phyloP scores from a whole-genome alignment of 2,797 vertebrate genomes.

The Zalophus californianus region DNA sequence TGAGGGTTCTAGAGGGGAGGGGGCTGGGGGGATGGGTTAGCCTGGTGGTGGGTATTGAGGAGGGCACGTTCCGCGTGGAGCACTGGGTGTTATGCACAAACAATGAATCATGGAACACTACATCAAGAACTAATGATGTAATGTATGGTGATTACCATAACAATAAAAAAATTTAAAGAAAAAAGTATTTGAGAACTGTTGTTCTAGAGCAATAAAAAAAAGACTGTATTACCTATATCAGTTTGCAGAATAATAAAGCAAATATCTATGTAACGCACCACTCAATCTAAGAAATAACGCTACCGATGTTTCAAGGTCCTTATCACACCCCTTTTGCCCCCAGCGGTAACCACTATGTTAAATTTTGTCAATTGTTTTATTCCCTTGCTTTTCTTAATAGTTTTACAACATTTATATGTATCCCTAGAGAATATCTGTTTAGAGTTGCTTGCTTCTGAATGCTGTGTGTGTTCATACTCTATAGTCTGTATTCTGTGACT shows the following conservation, averaged over 20 bases:
- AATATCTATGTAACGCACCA: not conserved
- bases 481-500: not conserved
- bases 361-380: not conserved
- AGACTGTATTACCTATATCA: not conserved
- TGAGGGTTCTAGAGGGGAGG: too few relatives aligned
- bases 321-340: not conserved
- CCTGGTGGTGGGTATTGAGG: too few relatives aligned
- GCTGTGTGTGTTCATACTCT: not conserved
- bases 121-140: too few relatives aligned
- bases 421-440: slow-evolving; percentile 19
- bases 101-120: too few relatives aligned
- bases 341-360: not conserved
- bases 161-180: too few relatives aligned
- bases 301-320: not conserved
- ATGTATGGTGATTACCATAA: too few relatives aligned
- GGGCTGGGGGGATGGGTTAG: too few relatives aligned
- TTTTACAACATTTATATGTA: not conserved
- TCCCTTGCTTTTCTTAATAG: slow-evolving; percentile 35
- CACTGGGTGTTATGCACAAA: too few relatives aligned
- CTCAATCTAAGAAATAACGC: slow-evolving; percentile 35
- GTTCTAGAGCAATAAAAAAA: not conserved
- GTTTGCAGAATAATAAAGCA: slow-evolving; percentile 9
- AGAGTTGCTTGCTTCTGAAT: not conserved
- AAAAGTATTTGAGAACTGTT: too few relatives aligned
- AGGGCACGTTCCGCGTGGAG: too few relatives aligned